phyloP scores from a whole-genome alignment of 2,888 invertebrate species.

The Coelinius sp. region DNA sequence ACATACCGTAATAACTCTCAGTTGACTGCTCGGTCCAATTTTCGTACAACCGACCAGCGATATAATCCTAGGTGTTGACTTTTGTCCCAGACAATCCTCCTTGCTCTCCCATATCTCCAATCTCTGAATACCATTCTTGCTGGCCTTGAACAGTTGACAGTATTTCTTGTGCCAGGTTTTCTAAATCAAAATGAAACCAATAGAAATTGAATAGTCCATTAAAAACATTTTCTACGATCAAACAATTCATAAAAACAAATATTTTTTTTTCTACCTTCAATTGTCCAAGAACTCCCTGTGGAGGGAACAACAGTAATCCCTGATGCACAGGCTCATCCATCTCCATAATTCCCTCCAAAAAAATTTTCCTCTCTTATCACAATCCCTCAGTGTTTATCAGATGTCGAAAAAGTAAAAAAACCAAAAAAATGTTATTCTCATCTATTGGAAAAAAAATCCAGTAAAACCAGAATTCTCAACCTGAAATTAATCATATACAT shows the following conservation, averaged over 20 bases:
- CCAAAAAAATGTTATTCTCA: slow-evolving; percentile 15
- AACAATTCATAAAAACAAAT: too few species aligned
- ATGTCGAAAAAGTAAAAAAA: background rate
- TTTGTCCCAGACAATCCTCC: slow-evolving; percentile 78
- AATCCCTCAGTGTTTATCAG: too few species aligned
- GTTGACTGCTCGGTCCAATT: slow-evolving; percentile 75
- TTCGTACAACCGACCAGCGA: slow-evolving; percentile 91
- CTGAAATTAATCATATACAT: background rate
- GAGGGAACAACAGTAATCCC: slow-evolving; percentile 85
- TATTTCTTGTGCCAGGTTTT: slow-evolving; percentile 88
- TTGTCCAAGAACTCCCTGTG: slow-evolving; percentile 81
- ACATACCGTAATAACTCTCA: slow-evolving; percentile 72
- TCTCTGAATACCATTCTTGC: slow-evolving; percentile 88
- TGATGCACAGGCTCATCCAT: slow-evolving; percentile 80
- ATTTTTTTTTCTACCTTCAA: too few species aligned
- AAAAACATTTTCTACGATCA: too few species aligned
- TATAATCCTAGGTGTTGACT: slow-evolving; percentile 80
- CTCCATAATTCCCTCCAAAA: slow-evolving; percentile 23
- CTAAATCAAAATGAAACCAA: slow-evolving; percentile 71
- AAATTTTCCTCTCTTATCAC: background rate
- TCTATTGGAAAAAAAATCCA: background rate
- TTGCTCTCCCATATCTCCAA: slow-evolving; percentile 88
- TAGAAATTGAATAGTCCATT: background rate
- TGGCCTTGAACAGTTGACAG: slow-evolving; percentile 84
- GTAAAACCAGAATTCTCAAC: slow-evolving; percentile 60